Conservation (phyloP, 2,113 vertebrate genomes). For the Sorex araneus region DNA sequence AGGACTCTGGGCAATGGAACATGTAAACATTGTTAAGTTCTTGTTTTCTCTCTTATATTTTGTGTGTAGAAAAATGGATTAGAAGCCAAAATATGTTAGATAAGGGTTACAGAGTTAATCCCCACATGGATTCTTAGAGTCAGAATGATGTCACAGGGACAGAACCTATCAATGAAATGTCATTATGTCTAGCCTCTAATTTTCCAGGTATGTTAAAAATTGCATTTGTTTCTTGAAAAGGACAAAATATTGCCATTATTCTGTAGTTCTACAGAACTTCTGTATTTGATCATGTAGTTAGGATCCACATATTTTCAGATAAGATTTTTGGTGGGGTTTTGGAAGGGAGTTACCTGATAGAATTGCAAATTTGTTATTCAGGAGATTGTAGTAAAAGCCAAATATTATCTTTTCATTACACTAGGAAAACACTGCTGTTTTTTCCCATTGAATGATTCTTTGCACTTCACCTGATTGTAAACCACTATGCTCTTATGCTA, state of each 20-base stretch:
- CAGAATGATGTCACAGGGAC: neutral
- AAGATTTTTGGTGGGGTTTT: neutral
- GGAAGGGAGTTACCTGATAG: neutral
- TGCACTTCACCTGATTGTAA: neutral
- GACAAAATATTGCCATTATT: neutral
- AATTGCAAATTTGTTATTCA: slow-evolving; percentile 32
- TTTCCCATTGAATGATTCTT: neutral
- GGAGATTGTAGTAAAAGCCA: neutral
- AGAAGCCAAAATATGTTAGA: neutral
- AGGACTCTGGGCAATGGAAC: neutral
- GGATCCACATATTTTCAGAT: neutral
- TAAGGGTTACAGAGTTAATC: neutral
- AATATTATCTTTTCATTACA: neutral
- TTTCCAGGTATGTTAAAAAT: slow-evolving; percentile 48
- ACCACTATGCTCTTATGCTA: neutral
- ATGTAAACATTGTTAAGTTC: neutral
- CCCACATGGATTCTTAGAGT: neutral
- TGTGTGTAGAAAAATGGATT: neutral
- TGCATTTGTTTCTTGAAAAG: slow-evolving; percentile 39
- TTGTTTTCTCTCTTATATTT: neutral
- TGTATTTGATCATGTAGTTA: neutral
- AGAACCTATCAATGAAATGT: neutral
- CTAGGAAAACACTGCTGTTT: neutral
- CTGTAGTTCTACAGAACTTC: neutral
- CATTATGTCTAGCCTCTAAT: neutral